These are phyloP conservation scores for Pseudorhiza aurosa DNA, from an alignment of 30 jellyfish, hydroid and myxozoan species.

Conservation along the genomic window DNA sequence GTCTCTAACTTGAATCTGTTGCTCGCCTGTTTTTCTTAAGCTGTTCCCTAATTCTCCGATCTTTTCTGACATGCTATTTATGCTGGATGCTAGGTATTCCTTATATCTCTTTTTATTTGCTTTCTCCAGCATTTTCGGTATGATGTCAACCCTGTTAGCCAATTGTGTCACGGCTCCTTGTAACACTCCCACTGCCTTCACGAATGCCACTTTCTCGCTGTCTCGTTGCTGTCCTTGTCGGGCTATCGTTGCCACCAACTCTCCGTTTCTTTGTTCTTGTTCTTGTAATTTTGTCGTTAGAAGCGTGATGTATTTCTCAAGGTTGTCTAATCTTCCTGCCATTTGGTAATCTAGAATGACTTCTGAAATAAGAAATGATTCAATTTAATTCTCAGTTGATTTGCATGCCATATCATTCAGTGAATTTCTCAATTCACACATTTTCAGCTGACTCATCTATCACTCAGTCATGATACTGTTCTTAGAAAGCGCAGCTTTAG, in stretches of 20 bases:
- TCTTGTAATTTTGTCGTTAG: slow-evolving; percentile 25
- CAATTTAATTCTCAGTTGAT: no score
- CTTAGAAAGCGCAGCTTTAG: no score
- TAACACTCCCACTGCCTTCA: slow-evolving; percentile 37
- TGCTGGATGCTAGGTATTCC: slow-evolving; percentile 19
- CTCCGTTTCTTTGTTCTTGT: slow-evolving; percentile 42
- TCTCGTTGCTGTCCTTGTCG: slow-evolving; percentile 47
- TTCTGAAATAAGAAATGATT: slow-evolving; percentile 25
- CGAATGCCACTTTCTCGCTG: slow-evolving; percentile 41
- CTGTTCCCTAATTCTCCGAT: slow-evolving; percentile 22
- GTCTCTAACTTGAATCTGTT: slow-evolving; percentile 20
- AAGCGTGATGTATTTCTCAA: slow-evolving; percentile 26
- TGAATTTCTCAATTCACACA: no score
- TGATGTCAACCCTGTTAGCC: slow-evolving; percentile 14
- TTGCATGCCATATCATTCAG: no score
- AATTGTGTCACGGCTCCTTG: slow-evolving; percentile 55
- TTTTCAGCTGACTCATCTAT: no score
- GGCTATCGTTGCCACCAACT: slow-evolving; percentile 43
- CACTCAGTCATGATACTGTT: no score
- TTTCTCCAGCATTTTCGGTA: slow-evolving; percentile 28
- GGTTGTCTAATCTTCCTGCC: slow-evolving; percentile 46
- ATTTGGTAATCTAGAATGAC: slow-evolving; percentile 14
- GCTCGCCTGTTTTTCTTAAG: background rate
- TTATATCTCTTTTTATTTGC: slow-evolving; percentile 16
- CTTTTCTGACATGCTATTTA: slow-evolving; percentile 32